phyloP scores from a whole-genome alignment of 2,113 vertebrate species.

The Hemicordylus capensis region DNA sequence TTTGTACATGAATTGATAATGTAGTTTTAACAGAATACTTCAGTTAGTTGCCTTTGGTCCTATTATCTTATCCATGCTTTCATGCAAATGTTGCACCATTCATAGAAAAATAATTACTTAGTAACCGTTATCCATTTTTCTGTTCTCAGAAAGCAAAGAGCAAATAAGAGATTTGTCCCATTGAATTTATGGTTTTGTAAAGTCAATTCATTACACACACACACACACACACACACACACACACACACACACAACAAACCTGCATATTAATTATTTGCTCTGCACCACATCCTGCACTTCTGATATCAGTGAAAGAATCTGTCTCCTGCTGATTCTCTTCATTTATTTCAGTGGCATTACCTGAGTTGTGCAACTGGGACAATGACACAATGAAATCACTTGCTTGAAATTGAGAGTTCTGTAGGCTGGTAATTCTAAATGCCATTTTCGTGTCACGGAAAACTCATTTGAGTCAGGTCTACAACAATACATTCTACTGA shows the following conservation, averaged over 20 bases:
- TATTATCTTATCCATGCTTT: neutral
- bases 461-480: neutral
- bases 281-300: neutral
- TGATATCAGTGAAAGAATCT: neutral
- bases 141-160: neutral
- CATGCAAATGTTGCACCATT: neutral
- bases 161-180: neutral
- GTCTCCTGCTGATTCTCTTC: neutral
- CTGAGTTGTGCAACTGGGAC: neutral
- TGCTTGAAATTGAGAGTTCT: neutral
- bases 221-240: no score
- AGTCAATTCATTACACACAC: neutral
- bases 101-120: neutral
- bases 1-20: neutral
- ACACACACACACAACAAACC: no score
- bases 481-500: neutral
- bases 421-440: neutral
- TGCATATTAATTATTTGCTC: neutral
- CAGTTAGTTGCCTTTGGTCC: neutral
- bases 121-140: neutral
- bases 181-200: neutral
- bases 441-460: neutral
- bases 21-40: neutral
- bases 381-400: neutral
- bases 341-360: neutral